These are phyloP conservation scores for Probosciger aterrimus DNA, from an alignment of 2,113 vertebrate species.

Conservation along the genomic window DNA sequence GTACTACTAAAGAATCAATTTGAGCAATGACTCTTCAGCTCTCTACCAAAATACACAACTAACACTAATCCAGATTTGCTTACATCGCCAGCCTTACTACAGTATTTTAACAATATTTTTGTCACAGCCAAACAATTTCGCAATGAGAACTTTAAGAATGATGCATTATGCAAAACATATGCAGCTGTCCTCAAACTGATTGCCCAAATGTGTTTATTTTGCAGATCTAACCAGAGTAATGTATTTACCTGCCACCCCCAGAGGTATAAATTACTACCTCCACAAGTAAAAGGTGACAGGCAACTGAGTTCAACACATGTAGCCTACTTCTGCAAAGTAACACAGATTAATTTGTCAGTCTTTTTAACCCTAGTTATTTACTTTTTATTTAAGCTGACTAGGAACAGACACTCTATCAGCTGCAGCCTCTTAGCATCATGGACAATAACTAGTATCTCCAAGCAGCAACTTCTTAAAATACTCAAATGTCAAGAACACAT, in stretches of 20 bases:
- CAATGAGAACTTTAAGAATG: not conserved
- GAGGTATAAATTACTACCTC: not conserved
- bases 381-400: not conserved
- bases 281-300: not conserved
- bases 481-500: not conserved
- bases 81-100: not conserved
- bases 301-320: not conserved
- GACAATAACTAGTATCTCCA: not conserved
- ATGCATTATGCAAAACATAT: not conserved
- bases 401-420: not conserved
- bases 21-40: not conserved
- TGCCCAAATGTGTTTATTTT: not conserved
- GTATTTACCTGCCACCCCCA: fast-evolving
- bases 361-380: not conserved
- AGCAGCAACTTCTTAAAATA: constrained; percentile 8
- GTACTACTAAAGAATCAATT: not conserved
- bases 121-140: not conserved
- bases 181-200: not conserved
- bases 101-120: not conserved
- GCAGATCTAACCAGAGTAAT: not conserved
- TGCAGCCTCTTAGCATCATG: not conserved
- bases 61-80: not conserved
- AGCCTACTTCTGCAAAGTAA: not conserved
- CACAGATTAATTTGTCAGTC: not conserved
- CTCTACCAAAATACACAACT: not conserved